Percentiles rank a stretch among this genome's conserved stretches.
phyloP scores from a whole-genome alignment of 1,140 invertebrate genomes.

The Melitaea cinxia region DNA sequence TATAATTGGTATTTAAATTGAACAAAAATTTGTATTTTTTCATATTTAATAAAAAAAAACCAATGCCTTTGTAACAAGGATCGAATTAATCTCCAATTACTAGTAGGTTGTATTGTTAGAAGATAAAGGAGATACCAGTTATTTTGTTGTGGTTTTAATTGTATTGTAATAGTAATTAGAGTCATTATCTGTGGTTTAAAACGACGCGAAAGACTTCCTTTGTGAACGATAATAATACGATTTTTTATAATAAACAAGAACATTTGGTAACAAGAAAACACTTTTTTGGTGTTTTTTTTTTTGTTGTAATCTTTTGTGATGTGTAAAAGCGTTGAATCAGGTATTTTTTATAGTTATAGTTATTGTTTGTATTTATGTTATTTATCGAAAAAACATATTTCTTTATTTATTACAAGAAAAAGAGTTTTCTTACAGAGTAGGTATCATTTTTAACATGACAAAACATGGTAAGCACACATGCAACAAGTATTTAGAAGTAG shows the following conservation, averaged over 20 bases:
- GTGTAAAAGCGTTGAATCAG: neutral
- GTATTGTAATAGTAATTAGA: constrained; percentile 60
- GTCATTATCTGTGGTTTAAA: constrained; percentile 54
- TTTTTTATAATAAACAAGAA: constrained; percentile 48
- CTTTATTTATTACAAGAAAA: too few relatives aligned
- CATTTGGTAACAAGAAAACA: constrained; percentile 43
- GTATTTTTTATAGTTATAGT: neutral
- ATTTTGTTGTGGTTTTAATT: constrained; percentile 63
- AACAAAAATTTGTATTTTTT: constrained; percentile 10
- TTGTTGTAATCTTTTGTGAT: neutral
- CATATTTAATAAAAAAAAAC: constrained; percentile 14
- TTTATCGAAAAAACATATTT: too few relatives aligned
- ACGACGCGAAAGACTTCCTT: constrained; percentile 43
- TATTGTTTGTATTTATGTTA: too few relatives aligned
- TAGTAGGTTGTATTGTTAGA: constrained; percentile 45
- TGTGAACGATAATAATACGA: constrained; percentile 48
- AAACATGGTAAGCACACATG: too few relatives aligned
- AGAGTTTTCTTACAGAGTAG: too few relatives aligned
- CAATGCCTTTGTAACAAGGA: constrained; percentile 36
- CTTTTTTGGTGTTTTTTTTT: neutral
- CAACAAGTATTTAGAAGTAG: too few relatives aligned
- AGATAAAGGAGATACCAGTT: constrained; percentile 39
- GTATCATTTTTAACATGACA: too few relatives aligned
- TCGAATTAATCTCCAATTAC: constrained; percentile 47
- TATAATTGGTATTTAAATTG: too few relatives aligned